Evolutionary conservation across 2,797 vertebrate species (phyloP).

Genomic region (Thalassophryne amazonica): DNA sequence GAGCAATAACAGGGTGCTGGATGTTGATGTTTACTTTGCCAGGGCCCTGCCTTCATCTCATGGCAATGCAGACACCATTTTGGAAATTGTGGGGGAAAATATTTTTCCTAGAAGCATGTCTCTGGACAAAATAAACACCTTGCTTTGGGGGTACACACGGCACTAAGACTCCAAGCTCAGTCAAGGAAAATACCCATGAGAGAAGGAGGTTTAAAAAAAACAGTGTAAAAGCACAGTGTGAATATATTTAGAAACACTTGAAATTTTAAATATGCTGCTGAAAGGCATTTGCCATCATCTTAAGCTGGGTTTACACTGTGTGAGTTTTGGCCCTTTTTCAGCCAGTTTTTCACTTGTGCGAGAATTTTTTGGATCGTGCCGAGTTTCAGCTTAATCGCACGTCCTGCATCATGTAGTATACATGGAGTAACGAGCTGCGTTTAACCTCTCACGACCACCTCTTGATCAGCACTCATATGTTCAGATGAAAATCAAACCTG

Average conservation of each 20-base stretch:
- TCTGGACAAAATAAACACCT: constrained; percentile 68
- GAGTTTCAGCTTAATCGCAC: no score
- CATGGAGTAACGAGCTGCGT: no score
- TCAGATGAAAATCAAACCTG: no score
- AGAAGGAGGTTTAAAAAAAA: constrained; percentile 8
- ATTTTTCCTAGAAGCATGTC: constrained; percentile 70
- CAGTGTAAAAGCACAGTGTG: neutral
- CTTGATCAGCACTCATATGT: no score
- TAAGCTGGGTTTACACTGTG: no score
- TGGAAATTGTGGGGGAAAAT: constrained; percentile 63
- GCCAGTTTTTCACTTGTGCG: no score
- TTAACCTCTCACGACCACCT: no score
- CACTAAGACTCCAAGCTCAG: constrained; percentile 57
- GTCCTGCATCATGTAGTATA: no score
- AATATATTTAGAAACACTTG: neutral
- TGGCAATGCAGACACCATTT: constrained; percentile 66
- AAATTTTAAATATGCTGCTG: neutral
- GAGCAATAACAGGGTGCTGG: constrained; percentile 30
- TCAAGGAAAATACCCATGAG: constrained; percentile 24
- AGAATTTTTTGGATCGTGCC: no score
- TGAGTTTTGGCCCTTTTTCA: no score
- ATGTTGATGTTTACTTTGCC: constrained; percentile 73
- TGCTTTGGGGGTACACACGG: constrained; percentile 37
- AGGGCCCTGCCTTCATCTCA: constrained; percentile 32
- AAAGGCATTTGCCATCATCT: no score